Percentiles rank a stretch among this genome's conserved stretches.
These are phyloP conservation scores for Manis pentadactyla DNA, from an alignment of 2,797 vertebrate genomes.

Conservation along the genomic window DNA sequence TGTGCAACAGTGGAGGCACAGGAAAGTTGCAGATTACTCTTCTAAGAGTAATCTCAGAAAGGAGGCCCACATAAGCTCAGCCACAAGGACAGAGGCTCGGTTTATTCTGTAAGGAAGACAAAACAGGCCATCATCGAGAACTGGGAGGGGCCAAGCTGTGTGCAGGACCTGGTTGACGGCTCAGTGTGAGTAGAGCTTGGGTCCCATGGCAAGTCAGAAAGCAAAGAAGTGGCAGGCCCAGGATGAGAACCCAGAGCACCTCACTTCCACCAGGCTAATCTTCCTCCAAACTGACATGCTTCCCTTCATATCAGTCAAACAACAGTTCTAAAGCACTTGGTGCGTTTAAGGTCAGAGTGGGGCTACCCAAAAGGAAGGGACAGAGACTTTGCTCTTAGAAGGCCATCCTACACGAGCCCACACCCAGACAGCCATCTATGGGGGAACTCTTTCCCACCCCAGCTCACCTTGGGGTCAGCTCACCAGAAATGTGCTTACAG, in stretches of 20 bases:
- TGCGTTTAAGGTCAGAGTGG: not conserved
- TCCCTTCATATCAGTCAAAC: not conserved
- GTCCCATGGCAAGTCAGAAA: not conserved
- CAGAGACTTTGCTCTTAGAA: not conserved
- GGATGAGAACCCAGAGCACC: not conserved
- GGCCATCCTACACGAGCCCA: rapidly evolving
- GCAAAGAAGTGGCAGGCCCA: not conserved
- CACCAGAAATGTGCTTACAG: slow-evolving; percentile 65
- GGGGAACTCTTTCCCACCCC: not conserved
- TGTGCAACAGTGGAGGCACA: not conserved
- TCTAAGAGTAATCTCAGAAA: not conserved
- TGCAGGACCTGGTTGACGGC: not conserved
- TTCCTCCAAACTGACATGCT: not conserved
- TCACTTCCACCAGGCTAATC: not conserved
- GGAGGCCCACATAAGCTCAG: not conserved
- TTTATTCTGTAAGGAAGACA: not conserved
- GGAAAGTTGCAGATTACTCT: not conserved
- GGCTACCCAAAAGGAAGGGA: not conserved
- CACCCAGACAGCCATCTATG: not conserved
- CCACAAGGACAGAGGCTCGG: not conserved
- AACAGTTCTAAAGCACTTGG: not conserved
- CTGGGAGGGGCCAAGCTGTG: rapidly evolving
- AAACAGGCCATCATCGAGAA: not conserved
- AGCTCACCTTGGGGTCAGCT: slow-evolving; percentile 75
- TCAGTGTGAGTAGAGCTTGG: not conserved